Evolutionary conservation across 2,797 vertebrate genomes (phyloP), one percentile per base, ranked within the genome.

Genomic region (Phrynocephalus vlangalii): DNA sequence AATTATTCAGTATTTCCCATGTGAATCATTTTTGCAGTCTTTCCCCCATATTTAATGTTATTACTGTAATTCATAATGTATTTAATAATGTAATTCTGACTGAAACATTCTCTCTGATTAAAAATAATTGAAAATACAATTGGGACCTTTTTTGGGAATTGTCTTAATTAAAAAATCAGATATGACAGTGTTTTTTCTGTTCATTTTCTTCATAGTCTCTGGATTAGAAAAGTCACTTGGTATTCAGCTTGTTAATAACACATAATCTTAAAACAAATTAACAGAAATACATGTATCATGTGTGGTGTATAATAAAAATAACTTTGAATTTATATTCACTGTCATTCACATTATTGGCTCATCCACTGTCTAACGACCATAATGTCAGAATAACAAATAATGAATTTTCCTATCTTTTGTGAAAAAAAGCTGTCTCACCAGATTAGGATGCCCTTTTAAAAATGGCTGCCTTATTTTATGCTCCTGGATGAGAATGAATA

Each of bases 161-260:
- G 63, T 84, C 84, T 92, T 92, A 90, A 92, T 94, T 94, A 93
- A 91, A 81, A 92, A 90, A 88, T 88, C 73, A 89, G 80, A 86
- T 9, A 82, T 79, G 79, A 89, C 16, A 71, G 10, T 83, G n/a
- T 2, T 76, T 87, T n/a, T 91, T 90, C 73, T 91, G 56, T 86
- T 87, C 9, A 87, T 82, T 92, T 93, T 73, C 90, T 92, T 91
- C 86, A 87, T 1, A 44, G 0, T 90, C 13, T 8, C 38, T 86
- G 50, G 52, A 82, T 87, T 91, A 90, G 56, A 77, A 86, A 89
- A 91, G 7, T 82, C 2, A 81, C 87, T 78, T 87, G 1, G 0
- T 86, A 87, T 91, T 92, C 89, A 86, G 26, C 30, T 60, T 91
- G 28, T 3, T n/a, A 70, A 56, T 72, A 87, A 72, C 70, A 88